Percentiles rank a stretch among this genome's conserved stretches.
Conservation (phyloP, 2,113 vertebrate genomes). For the Ondatra zibethicus region DNA sequence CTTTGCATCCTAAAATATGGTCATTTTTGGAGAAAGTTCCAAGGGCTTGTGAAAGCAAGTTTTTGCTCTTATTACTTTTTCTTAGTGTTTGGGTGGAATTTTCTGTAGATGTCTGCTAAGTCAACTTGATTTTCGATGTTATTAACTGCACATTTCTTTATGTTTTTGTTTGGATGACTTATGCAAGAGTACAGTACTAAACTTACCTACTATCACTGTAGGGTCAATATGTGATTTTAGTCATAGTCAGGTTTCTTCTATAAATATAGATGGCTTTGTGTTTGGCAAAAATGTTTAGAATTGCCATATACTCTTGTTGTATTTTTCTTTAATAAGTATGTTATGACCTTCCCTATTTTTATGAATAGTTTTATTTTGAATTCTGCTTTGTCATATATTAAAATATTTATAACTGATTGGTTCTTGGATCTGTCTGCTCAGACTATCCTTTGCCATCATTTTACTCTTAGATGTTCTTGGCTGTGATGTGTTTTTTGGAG, state of each 20-base stretch:
- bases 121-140: neutral
- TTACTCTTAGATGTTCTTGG: neutral
- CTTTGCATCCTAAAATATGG: neutral
- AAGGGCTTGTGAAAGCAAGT: neutral
- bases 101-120: neutral
- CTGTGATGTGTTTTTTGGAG: neutral
- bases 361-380: neutral
- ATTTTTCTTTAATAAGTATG: neutral
- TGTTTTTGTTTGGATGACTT: neutral
- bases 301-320: too few species aligned
- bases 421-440: neutral
- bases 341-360: neutral
- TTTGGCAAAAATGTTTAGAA: neutral
- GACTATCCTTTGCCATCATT: neutral
- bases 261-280: neutral
- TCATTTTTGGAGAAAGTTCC: neutral
- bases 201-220: too few species aligned
- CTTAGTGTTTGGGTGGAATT: neutral
- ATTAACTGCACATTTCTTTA: neutral
- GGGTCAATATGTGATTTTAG: neutral
- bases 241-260: neutral
- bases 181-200: too few species aligned
- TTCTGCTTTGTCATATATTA: neutral
- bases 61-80: too few species aligned
- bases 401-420: neutral